Percentiles rank a stretch among this genome's conserved stretches.
Conservation (phyloP, 1,140 invertebrate genomes). For the Tachypleus tridentatus region DNA sequence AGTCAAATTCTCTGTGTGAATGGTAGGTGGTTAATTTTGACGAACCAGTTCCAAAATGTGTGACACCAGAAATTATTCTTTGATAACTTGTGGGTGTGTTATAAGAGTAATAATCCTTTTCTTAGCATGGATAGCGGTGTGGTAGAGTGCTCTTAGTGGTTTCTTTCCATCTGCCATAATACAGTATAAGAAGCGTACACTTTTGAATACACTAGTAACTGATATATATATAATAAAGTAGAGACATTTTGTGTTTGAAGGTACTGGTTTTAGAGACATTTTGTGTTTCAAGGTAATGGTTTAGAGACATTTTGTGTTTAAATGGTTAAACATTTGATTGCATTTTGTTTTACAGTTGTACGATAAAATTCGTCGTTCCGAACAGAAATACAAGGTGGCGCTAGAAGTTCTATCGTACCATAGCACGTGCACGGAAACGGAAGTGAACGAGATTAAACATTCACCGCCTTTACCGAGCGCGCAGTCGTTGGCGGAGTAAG, state of each 20-base stretch:
- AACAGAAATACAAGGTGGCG: constrained; percentile 69
- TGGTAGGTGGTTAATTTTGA: no score
- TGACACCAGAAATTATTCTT: no score
- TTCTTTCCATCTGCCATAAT: not conserved
- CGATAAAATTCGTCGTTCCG: constrained; percentile 65
- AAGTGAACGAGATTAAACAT: constrained; percentile 30
- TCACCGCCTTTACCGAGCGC: no score
- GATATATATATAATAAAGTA: not conserved
- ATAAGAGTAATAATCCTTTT: not conserved
- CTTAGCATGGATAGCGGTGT: not conserved
- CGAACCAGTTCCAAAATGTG: no score
- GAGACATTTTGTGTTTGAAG: not conserved
- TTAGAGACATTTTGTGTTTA: no score
- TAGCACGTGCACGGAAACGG: constrained; percentile 57
- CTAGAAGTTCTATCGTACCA: constrained; percentile 72
- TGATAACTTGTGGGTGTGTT: no score
- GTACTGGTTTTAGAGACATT: no score
- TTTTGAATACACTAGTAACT: not conserved
- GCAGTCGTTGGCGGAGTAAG: no score
- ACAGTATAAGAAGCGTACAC: not conserved
- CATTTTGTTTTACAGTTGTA: constrained; percentile 43
- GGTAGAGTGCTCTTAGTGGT: not conserved
- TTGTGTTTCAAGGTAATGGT: no score
- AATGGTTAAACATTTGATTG: not conserved
- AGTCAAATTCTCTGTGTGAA: no score